Conservation (phyloP, 2,113 vertebrate genomes). For the Zosterops japonicus region DNA sequence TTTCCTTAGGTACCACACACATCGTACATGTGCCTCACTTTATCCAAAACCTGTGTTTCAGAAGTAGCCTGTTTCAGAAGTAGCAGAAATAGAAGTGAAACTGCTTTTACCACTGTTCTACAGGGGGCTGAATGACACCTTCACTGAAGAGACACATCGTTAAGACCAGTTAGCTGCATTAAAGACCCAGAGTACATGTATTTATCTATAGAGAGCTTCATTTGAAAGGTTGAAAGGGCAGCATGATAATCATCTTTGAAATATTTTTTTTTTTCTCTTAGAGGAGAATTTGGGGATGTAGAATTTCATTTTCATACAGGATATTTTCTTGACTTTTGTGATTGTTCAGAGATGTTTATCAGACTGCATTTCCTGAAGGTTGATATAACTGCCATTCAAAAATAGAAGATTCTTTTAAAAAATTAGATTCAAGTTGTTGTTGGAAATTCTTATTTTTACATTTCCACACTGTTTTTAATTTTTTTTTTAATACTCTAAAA, state of each 20-base stretch:
- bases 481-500: background rate
- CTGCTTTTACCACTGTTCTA: background rate
- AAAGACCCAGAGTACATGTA: background rate
- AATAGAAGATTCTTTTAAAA: background rate
- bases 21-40: fast-evolving
- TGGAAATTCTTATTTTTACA: background rate
- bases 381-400: background rate
- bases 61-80: background rate
- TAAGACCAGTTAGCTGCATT: background rate
- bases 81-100: background rate
- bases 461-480: no score
- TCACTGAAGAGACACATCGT: background rate
- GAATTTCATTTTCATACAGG: background rate
- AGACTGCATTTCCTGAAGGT: background rate
- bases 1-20: background rate
- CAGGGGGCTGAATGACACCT: background rate
- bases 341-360: background rate
- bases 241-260: background rate
- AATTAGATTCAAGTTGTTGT: background rate
- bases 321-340: background rate
- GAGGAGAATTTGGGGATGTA: background rate
- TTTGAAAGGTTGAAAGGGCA: background rate
- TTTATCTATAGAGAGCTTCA: background rate
- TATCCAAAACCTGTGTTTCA: background rate
- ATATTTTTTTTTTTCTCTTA: background rate